Evolutionary conservation across 30 jellyfish, hydroid and myxozoan species (phyloP).

Genomic region (Aurelia aurita complex sp. Pacific): DNA sequence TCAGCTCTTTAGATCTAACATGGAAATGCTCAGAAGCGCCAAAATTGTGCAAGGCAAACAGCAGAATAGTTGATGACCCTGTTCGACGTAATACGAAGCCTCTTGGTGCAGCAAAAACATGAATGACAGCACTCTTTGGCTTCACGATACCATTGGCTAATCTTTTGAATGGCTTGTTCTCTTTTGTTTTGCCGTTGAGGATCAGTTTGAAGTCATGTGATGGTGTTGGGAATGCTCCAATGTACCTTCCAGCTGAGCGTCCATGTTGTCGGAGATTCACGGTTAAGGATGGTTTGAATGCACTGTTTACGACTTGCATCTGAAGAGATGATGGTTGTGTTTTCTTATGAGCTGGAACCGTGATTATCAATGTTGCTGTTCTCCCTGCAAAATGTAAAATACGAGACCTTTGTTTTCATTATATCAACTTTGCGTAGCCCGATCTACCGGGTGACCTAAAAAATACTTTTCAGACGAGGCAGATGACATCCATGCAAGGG

Average conservation of each 20-base stretch:
- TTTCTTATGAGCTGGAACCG: background rate
- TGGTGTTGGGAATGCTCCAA: constrained; percentile 11
- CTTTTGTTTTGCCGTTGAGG: constrained; percentile 8
- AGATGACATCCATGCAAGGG: too few species aligned
- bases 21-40: constrained; percentile 5
- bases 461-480: too few species aligned
- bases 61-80: background rate
- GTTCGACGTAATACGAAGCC: background rate
- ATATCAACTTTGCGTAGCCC: too few species aligned
- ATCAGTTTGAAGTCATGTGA: constrained; percentile 13
- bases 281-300: background rate
- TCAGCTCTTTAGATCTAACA: background rate
- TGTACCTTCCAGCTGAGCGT: constrained; percentile 11
- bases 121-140: background rate
- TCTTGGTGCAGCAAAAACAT: constrained; percentile 33
- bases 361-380: too few species aligned
- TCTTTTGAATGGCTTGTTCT: constrained; percentile 2
- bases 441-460: too few species aligned
- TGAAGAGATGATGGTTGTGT: constrained; percentile 12
- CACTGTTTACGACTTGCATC: constrained; percentile 5
- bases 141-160: background rate
- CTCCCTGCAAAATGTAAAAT: too few species aligned
- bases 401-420: too few species aligned
- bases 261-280: constrained; percentile 4
- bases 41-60: constrained; percentile 12